Conservation (phyloP, 2,797 vertebrate genomes). For the Alectoris magna region DNA sequence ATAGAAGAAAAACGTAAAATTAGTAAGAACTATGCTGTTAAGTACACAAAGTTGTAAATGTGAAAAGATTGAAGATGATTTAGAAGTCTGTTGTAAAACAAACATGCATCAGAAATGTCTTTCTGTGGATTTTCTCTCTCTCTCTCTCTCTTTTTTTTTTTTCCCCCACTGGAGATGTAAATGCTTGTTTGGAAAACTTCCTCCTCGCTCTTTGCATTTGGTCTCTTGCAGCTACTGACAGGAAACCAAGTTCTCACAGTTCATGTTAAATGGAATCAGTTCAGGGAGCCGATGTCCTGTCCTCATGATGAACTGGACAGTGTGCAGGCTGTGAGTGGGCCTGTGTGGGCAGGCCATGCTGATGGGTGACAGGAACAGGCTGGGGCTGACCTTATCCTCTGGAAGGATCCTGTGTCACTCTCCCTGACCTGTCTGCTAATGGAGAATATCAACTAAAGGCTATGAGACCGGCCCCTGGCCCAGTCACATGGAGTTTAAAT, state of each 20-base stretch:
- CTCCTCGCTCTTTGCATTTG: conserved; percentile 51
- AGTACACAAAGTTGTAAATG: background rate
- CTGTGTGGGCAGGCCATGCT: conserved; percentile 32
- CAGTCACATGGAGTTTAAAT: conserved; percentile 54
- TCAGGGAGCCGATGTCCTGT: conserved; percentile 47
- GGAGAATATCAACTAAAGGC: conserved; percentile 16
- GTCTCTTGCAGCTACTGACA: conserved; percentile 53
- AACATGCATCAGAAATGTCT: background rate
- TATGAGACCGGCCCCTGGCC: conserved; percentile 34
- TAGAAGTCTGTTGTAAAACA: background rate
- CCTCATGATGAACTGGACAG: background rate
- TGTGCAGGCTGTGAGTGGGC: background rate
- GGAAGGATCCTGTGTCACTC: background rate
- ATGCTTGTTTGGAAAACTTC: conserved; percentile 39
- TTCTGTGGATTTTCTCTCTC: background rate
- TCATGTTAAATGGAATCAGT: conserved; percentile 66
- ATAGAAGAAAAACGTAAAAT: background rate
- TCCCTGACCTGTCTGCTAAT: conserved; percentile 35
- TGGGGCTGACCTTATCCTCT: background rate
- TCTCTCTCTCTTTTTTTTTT: background rate
- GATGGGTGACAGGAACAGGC: background rate
- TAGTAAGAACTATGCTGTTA: background rate
- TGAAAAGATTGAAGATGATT: background rate
- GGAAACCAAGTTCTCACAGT: conserved; percentile 68
- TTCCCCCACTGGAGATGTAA: conserved; percentile 9